Conservation (phyloP, 2,113 vertebrate genomes). For the Festucalex cinctus region DNA sequence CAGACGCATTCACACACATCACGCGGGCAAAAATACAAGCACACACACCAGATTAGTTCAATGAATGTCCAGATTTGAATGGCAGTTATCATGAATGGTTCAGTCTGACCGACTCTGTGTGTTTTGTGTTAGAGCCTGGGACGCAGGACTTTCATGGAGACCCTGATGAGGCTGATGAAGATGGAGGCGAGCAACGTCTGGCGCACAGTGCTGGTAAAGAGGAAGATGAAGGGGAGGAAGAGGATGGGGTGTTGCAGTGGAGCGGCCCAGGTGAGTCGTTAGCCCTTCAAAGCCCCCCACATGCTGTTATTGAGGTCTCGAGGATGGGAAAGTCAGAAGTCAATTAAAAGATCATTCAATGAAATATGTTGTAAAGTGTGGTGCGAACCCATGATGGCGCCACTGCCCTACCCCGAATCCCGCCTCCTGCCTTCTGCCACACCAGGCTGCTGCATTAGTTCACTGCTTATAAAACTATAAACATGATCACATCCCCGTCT, state of each 20-base stretch:
- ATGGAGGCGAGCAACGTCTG: constrained; percentile 33
- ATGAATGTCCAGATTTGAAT: not conserved
- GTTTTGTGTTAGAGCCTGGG: constrained; percentile 55
- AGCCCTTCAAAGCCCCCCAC: not conserved
- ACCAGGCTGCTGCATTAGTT: not conserved
- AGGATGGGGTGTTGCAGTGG: constrained; percentile 67
- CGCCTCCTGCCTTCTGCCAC: not conserved
- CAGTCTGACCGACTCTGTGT: not conserved
- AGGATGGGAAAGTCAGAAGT: not conserved
- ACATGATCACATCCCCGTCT: not conserved
- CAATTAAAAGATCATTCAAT: not conserved
- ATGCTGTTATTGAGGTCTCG: not conserved
- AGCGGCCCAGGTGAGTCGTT: constrained; percentile 80
- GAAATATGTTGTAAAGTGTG: not conserved
- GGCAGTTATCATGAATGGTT: not conserved
- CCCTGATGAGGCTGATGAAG: constrained; percentile 59
- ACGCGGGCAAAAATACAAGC: not conserved
- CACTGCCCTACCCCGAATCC: not conserved
- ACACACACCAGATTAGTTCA: constrained; percentile 1
- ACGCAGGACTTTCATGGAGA: constrained; percentile 55
- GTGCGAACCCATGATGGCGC: not conserved
- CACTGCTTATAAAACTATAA: not conserved
- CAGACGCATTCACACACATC: constrained; percentile 16
- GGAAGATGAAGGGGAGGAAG: constrained; percentile 50
- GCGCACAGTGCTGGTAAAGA: constrained; percentile 43